Evolutionary conservation across 2,888 invertebrate species (phyloP).

Genomic region (Stenichneumon culpator): DNA sequence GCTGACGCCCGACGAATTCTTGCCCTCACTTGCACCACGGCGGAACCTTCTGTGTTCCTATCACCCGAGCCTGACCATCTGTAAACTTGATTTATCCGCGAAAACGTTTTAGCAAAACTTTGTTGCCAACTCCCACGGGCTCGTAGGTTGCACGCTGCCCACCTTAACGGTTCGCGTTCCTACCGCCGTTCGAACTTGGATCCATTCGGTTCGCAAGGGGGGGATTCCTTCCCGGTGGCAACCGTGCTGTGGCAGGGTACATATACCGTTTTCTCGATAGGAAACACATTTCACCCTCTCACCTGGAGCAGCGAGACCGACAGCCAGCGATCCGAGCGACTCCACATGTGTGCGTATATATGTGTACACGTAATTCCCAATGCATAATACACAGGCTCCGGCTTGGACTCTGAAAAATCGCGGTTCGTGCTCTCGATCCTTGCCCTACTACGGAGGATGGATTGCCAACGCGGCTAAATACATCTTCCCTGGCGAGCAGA

Average conservation of each 20-base stretch:
- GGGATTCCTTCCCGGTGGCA: slow-evolving; percentile 27
- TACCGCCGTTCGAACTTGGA: slow-evolving; percentile 39
- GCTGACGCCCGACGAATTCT: slow-evolving; percentile 7
- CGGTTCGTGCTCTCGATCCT: slow-evolving; percentile 22
- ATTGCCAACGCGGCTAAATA: slow-evolving; percentile 59
- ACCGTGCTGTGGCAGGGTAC: not conserved
- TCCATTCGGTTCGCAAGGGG: slow-evolving; percentile 23
- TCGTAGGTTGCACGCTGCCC: slow-evolving; percentile 34
- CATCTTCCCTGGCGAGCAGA: slow-evolving; percentile 33
- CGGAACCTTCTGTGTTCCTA: slow-evolving; percentile 69
- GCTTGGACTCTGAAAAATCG: slow-evolving; percentile 63
- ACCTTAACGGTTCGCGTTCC: slow-evolving; percentile 55
- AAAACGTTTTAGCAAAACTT: slow-evolving; percentile 82
- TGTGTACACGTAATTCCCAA: slow-evolving; percentile 78
- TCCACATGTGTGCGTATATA: slow-evolving; percentile 59
- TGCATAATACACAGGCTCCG: slow-evolving; percentile 77
- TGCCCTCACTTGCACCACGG: slow-evolving; percentile 20
- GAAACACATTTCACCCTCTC: slow-evolving; percentile 79
- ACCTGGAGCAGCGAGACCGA: not conserved
- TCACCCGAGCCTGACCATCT: slow-evolving; percentile 82
- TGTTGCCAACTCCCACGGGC: slow-evolving; percentile 76
- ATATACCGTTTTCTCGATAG: slow-evolving; percentile 75
- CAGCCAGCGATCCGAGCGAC: slow-evolving; percentile 32
- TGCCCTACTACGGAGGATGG: slow-evolving; percentile 16
- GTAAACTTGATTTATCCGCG: slow-evolving; percentile 82